phyloP scores from a whole-genome alignment of 2,113 vertebrate species.

The Grammatotria lemairii region DNA sequence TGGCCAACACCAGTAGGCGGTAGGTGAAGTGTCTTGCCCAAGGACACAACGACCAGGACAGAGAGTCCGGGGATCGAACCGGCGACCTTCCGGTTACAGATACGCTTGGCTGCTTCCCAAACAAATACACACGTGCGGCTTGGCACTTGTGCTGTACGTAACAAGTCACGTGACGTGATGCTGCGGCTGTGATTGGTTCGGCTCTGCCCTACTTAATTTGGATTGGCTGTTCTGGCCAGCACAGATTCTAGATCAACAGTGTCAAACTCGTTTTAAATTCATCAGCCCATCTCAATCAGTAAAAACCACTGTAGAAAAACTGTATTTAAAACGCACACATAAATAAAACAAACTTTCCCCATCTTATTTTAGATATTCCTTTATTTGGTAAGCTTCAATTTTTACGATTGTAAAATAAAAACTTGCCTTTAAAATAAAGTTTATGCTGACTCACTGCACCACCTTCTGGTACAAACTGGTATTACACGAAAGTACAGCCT shows the following conservation, averaged over 20 bases:
- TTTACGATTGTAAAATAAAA: neutral
- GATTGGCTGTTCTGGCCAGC: neutral
- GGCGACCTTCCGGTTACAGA: no score
- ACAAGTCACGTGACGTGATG: no score
- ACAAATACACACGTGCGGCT: no score
- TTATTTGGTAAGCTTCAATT: neutral
- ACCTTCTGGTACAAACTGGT: neutral
- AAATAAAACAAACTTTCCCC: neutral
- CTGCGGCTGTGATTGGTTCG: no score
- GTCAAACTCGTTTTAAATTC: neutral
- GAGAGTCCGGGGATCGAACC: no score
- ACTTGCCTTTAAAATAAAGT: neutral
- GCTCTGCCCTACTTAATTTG: no score
- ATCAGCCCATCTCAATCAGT: neutral
- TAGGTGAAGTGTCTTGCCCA: no score
- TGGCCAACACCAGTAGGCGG: no score
- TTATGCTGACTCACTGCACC: neutral
- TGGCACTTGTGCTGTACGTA: no score
- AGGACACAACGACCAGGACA: no score
- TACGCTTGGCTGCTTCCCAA: no score
- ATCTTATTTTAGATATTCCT: neutral
- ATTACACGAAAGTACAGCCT: neutral
- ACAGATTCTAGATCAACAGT: neutral
- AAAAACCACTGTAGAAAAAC: neutral
- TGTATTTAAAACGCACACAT: neutral